These are phyloP conservation scores for Corvus moneduloides DNA, from an alignment of 2,113 vertebrate genomes.

Conservation along the genomic window DNA sequence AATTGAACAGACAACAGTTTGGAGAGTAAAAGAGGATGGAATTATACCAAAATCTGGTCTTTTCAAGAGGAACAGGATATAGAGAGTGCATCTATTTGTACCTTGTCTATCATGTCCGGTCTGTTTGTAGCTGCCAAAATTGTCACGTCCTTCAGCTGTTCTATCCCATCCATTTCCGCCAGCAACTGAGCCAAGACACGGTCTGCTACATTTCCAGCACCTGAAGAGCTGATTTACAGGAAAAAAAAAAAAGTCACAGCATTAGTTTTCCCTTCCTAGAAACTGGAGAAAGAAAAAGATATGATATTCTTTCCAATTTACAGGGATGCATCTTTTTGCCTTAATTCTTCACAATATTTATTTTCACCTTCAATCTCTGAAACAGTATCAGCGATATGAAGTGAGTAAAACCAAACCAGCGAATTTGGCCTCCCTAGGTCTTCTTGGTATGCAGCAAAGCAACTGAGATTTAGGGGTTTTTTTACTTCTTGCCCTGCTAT, in stretches of 20 bases:
- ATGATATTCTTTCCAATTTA: neutral
- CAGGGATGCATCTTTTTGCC: neutral
- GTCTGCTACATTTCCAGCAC: conserved; percentile 85
- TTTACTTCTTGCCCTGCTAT: neutral
- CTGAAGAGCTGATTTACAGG: conserved; percentile 76
- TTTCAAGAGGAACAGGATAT: neutral
- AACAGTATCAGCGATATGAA: neutral
- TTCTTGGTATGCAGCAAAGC: neutral
- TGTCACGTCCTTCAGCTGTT: conserved; percentile 91
- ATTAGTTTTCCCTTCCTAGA: neutral
- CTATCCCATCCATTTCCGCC: conserved; percentile 97
- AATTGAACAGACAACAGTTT: neutral
- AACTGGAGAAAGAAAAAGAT: neutral
- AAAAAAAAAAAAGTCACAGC: neutral
- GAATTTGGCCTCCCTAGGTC: neutral
- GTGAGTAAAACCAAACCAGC: neutral
- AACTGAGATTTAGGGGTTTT: neutral
- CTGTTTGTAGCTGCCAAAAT: conserved; percentile 96
- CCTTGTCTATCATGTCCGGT: conserved; percentile 98
- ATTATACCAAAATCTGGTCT: neutral
- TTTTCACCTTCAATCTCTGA: neutral
- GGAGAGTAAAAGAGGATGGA: neutral
- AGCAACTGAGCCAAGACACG: conserved; percentile 94
- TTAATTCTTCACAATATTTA: neutral
- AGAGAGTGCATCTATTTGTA: conserved; percentile 58